Percentiles rank a stretch among this genome's conserved stretches.
Conservation (phyloP, 2,797 vertebrate species). For the Antrozous pallidus region DNA sequence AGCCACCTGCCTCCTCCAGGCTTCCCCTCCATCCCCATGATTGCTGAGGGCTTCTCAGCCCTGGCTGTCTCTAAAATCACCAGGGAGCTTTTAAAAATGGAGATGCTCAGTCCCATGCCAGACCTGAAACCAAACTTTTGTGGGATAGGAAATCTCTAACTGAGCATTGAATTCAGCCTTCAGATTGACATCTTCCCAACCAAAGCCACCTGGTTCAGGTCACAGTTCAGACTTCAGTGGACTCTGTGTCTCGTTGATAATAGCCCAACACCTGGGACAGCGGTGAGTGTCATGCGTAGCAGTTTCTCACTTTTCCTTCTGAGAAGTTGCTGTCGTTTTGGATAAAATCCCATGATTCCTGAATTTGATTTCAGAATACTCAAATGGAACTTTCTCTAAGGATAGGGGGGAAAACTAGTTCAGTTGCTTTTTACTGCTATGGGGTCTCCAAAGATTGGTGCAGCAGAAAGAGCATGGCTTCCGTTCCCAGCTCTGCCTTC, state of each 20-base stretch:
- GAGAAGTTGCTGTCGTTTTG: neutral
- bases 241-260: neutral
- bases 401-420: neutral
- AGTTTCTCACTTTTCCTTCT: neutral
- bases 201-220: neutral
- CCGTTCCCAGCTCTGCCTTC: neutral
- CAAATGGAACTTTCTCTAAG: neutral
- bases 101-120: neutral
- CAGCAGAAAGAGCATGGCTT: neutral
- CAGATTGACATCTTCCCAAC: neutral
- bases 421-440: neutral
- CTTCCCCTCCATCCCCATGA: neutral
- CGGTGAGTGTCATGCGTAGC: rapidly evolving
- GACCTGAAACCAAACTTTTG: neutral
- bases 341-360: neutral
- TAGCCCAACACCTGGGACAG: neutral
- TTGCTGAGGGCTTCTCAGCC: neutral
- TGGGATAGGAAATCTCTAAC: neutral
- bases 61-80: neutral
- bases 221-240: neutral
- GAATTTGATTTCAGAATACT: neutral
- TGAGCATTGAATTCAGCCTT: neutral
- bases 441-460: neutral
- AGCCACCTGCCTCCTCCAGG: neutral
- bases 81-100: neutral